These are phyloP conservation scores for Drosophila nasuta DNA, from an alignment of 1,140 invertebrate species.

Conservation along the genomic window DNA sequence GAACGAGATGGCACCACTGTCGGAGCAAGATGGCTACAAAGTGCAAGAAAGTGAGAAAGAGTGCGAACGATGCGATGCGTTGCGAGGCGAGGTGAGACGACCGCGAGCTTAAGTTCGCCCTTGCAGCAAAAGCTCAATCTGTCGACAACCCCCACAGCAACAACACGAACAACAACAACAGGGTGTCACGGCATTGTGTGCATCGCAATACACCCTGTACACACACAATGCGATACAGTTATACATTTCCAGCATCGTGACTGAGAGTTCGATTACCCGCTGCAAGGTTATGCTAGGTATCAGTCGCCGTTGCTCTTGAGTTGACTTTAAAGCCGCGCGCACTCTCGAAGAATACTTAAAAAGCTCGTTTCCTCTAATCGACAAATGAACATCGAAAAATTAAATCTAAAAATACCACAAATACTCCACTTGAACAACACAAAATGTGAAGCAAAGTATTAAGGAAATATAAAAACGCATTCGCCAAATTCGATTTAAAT, in stretches of 20 bases:
- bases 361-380: slow-evolving; percentile 4
- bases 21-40: not conserved
- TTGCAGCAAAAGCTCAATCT: slow-evolving; percentile 3
- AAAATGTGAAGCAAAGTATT: too few relatives aligned
- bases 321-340: not conserved
- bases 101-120: not conserved
- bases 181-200: not conserved
- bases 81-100: not conserved
- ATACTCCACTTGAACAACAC: too few relatives aligned
- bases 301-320: slow-evolving; percentile 1
- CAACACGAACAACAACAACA: not conserved
- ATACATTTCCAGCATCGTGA: slow-evolving; percentile 16
- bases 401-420: too few relatives aligned
- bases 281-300: slow-evolving; percentile 30
- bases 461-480: too few relatives aligned
- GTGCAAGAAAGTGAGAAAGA: not conserved
- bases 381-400: too few relatives aligned
- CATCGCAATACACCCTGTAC: not conserved
- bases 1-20: not conserved
- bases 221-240: not conserved
- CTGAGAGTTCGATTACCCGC: slow-evolving; percentile 29
- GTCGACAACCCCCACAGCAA: not conserved
- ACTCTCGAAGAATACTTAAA: not conserved
- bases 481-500: too few relatives aligned
- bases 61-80: not conserved